Conservation (phyloP, 2,888 invertebrate species). For the Diadromus collaris region DNA sequence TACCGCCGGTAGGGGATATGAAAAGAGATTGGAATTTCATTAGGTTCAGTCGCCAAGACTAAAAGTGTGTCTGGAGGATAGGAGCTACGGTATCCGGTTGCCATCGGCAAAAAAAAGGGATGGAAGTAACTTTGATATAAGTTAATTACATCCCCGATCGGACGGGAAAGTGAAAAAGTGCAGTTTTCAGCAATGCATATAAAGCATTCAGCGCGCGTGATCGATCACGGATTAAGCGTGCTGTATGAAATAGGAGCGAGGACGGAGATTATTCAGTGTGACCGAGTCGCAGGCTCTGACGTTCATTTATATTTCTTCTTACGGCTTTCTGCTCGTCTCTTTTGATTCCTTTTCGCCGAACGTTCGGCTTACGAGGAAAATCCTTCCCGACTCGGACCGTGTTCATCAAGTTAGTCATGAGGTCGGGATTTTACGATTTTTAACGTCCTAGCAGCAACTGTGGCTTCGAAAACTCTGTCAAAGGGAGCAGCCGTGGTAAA, state of each 20-base stretch:
- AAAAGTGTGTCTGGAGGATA: conserved; percentile 22
- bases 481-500: neutral
- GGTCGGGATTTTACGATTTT: conserved; percentile 1
- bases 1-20: neutral
- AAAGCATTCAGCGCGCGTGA: neutral
- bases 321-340: neutral
- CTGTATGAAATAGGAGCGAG: neutral
- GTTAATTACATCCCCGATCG: conserved; percentile 1
- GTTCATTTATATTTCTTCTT: conserved; percentile 32
- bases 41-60: conserved; percentile 9
- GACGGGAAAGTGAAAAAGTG: neutral
- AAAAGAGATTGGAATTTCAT: conserved; percentile 44
- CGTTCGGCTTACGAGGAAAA: conserved; percentile 14
- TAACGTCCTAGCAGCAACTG: neutral
- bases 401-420: neutral
- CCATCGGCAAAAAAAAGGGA: neutral
- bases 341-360: neutral
- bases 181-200: neutral
- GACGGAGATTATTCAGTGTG: neutral
- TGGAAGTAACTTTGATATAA: conserved; percentile 7
- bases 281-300: conserved; percentile 2
- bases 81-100: neutral
- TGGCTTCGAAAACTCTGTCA: neutral
- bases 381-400: neutral
- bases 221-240: neutral